Base-by-base conservation (phyloP, 2,888 invertebrate genomes). In the Petrophora chlorosata region DNA sequence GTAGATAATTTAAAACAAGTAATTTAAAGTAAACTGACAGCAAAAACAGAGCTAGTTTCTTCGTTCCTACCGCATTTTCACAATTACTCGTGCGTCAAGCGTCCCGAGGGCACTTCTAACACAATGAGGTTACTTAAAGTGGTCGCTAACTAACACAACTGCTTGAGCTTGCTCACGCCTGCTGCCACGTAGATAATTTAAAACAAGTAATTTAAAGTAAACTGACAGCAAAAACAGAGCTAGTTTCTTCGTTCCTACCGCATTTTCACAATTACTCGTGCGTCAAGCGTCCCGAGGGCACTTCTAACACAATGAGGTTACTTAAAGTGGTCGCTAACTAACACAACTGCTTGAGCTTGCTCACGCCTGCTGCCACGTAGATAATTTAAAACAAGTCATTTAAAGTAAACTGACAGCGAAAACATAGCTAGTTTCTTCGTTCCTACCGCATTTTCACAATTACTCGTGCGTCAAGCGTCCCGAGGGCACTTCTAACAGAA, bases 121-220 rank as follows among this genome's bases (percentile, higher is more conserved):
- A 22, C 13, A 23, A 29, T 8, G 29, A 29, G 29, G 29, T 25
- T 10, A 2, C 9, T 13, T 25, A 14, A 25, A 35, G 35, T 19
- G 34, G 12, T n/a, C 17, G 19, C 34, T 34, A 34, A 34, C 23
- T 23, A 35, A 23, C 23, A 14, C 33, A 32, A n/a, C n/a, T n/a
- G n/a, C 30, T 32, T n/a, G 15, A 16, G 15, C 30, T n/a, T n/a
- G 19, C 19, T 19, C 7, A 7, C 19, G 19, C n/a, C n/a, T n/a
- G n/a, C n/a, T n/a, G n/a, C n/a, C n/a, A n/a, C n/a, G n/a, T n/a
- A n/a, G n/a, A n/a, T n/a, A n/a, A n/a, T n/a, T n/a, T n/a, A n/a
- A n/a, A n/a, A n/a, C n/a, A n/a, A n/a, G n/a, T n/a, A n/a, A n/a
- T n/a, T n/a, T n/a, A n/a, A n/a, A n/a, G n/a, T n/a, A n/a, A n/a